These are phyloP conservation scores for Patella vulgata DNA, from an alignment of 1,140 invertebrate genomes.

Conservation along the genomic window DNA sequence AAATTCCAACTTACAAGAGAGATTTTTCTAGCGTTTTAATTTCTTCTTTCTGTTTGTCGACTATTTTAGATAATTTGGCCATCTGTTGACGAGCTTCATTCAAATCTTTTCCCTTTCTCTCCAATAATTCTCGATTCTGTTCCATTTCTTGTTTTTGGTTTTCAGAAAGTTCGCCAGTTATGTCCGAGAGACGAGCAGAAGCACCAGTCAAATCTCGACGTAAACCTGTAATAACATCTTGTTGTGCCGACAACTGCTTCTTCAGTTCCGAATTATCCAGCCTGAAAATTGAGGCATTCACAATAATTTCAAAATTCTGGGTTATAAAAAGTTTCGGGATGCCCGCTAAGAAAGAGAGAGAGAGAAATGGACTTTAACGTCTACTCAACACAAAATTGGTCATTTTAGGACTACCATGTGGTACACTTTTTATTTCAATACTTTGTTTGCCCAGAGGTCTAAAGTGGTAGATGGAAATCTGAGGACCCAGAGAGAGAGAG, in stretches of 20 bases:
- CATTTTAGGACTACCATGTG: too few species aligned
- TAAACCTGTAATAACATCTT: constrained; percentile 59
- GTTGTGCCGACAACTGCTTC: constrained; percentile 56
- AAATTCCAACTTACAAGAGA: constrained; percentile 58
- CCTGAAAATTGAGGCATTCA: constrained; percentile 41
- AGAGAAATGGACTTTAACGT: too few species aligned
- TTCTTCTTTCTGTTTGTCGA: constrained; percentile 64
- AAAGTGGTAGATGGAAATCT: too few species aligned
- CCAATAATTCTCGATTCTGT: constrained; percentile 50
- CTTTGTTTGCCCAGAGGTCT: too few species aligned
- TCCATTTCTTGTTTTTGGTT: constrained; percentile 65
- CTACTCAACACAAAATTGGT: too few species aligned
- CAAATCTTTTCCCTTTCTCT: constrained; percentile 54
- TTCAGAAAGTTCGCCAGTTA: constrained; percentile 65
- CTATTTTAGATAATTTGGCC: constrained; percentile 64
- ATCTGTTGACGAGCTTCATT: constrained; percentile 60
- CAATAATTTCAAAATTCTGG: too few species aligned
- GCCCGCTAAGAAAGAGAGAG: too few species aligned
- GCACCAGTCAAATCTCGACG: constrained; percentile 62
- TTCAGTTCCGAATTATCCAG: constrained; percentile 60
- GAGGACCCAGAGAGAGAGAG: too few species aligned
- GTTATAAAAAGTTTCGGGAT: too few species aligned
- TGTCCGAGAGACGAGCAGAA: constrained; percentile 62
- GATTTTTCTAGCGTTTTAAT: constrained; percentile 50
- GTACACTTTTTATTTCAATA: too few species aligned